Evolutionary conservation across 1,140 invertebrate species (phyloP).

Genomic region (Gonioctena quinquepunctata): DNA sequence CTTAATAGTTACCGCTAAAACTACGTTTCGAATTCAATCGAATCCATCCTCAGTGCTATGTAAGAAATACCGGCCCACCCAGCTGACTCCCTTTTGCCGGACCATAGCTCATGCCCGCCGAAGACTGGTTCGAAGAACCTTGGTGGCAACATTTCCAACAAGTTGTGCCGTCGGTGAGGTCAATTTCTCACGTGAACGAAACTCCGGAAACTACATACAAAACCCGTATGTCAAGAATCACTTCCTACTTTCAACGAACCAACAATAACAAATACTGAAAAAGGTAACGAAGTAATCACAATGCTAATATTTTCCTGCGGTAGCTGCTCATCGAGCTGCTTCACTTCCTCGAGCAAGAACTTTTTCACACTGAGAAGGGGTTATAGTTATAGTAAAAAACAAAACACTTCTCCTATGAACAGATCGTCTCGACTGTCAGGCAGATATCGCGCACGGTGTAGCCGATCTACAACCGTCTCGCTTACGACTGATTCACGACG

Average conservation of each 20-base stretch:
- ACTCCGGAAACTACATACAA: neutral
- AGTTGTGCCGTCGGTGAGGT: neutral
- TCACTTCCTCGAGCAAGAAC: neutral
- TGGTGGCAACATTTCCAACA: neutral
- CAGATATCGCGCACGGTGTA: slow-evolving; percentile 25
- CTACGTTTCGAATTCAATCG: too few species aligned
- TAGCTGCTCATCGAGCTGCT: neutral
- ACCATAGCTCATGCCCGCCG: neutral
- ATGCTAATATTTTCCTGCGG: neutral
- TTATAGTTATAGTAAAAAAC: slow-evolving; percentile 28
- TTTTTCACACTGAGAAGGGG: slow-evolving; percentile 44
- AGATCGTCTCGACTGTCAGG: neutral
- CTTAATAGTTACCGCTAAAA: too few species aligned
- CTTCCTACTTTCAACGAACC: slow-evolving; percentile 1
- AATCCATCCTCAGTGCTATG: too few species aligned
- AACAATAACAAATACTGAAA: neutral
- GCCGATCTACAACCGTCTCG: slow-evolving; percentile 27
- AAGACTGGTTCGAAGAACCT: neutral
- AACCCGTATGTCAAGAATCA: neutral
- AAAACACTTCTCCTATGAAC: slow-evolving; percentile 42
- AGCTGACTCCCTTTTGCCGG: neutral
- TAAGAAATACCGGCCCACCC: too few species aligned
- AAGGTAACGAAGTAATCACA: neutral
- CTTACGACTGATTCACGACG: slow-evolving; percentile 5
- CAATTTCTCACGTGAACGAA: neutral